phyloP scores from a whole-genome alignment of 2,888 invertebrate genomes.

The Euplexia lucipara region DNA sequence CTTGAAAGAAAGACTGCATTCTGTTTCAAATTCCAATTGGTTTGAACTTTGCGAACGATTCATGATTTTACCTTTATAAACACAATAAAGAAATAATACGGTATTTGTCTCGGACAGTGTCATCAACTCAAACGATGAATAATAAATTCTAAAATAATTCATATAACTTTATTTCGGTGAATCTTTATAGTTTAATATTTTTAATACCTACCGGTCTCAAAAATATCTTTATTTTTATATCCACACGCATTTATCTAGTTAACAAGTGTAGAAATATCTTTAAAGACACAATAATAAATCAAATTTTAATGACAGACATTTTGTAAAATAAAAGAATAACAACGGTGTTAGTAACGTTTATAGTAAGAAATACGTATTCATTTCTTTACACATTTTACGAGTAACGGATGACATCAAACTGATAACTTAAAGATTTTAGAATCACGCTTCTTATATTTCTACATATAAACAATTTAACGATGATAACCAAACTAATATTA shows the following conservation, averaged over 20 bases:
- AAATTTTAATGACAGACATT: slow-evolving; percentile 46
- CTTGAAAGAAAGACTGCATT: too few relatives aligned
- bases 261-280: slow-evolving; percentile 26
- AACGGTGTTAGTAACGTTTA: slow-evolving; percentile 53
- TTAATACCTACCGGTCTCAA: slow-evolving; percentile 21
- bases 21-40: neutral
- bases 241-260: slow-evolving; percentile 20
- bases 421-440: slow-evolving; percentile 37
- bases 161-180: slow-evolving; percentile 37
- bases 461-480: slow-evolving; percentile 44
- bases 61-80: neutral
- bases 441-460: slow-evolving; percentile 32
- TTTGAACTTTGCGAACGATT: neutral
- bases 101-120: neutral
- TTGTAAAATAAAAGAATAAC: slow-evolving; percentile 47
- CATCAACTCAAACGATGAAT: slow-evolving; percentile 19
- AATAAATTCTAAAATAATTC: slow-evolving; percentile 36
- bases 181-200: slow-evolving; percentile 38
- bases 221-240: slow-evolving; percentile 47
- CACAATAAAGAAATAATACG: too few relatives aligned
- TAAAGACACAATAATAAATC: slow-evolving; percentile 62
- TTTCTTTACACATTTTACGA: slow-evolving; percentile 59
- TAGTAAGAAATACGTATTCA: slow-evolving; percentile 57
- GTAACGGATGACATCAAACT: slow-evolving; percentile 59
- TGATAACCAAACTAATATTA: too few relatives aligned